Percentiles rank a stretch among this genome's conserved stretches.
These are phyloP conservation scores for Yponomeuta cagnagella DNA, from an alignment of 2,888 invertebrate genomes.

Conservation along the genomic window DNA sequence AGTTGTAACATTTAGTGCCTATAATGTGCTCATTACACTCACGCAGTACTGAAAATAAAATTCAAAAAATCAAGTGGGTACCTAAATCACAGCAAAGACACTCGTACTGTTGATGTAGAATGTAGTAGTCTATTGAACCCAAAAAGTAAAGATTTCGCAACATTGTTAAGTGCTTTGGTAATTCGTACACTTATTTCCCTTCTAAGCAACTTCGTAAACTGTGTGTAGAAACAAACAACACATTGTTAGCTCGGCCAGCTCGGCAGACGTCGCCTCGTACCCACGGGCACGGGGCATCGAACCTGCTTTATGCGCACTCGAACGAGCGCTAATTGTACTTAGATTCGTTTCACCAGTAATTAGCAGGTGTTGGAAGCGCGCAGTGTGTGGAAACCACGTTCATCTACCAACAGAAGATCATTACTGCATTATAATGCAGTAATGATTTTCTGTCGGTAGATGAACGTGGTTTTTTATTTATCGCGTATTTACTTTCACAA, in stretches of 20 bases:
- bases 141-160: too few relatives aligned
- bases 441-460: too few relatives aligned
- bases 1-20: not conserved
- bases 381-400: slow-evolving; percentile 44
- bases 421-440: not conserved
- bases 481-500: too few relatives aligned
- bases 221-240: slow-evolving; percentile 41
- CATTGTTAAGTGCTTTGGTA: not conserved
- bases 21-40: too few relatives aligned
- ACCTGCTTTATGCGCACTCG: slow-evolving; percentile 59
- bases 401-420: not conserved
- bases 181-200: not conserved
- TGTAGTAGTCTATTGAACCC: too few relatives aligned
- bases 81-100: too few relatives aligned
- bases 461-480: not conserved
- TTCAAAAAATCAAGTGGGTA: too few relatives aligned
- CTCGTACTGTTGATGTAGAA: too few relatives aligned
- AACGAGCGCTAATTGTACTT: slow-evolving; percentile 68
- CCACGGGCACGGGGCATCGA: slow-evolving; percentile 44
- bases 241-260: slow-evolving; percentile 33
- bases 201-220: not conserved
- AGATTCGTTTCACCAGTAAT: slow-evolving; percentile 69
- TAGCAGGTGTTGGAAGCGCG: slow-evolving; percentile 68
- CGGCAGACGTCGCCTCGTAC: too few relatives aligned
- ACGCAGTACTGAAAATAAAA: too few relatives aligned